Evolutionary conservation across 2,888 invertebrate species (phyloP).

Genomic region (Agonopterix arenella): DNA sequence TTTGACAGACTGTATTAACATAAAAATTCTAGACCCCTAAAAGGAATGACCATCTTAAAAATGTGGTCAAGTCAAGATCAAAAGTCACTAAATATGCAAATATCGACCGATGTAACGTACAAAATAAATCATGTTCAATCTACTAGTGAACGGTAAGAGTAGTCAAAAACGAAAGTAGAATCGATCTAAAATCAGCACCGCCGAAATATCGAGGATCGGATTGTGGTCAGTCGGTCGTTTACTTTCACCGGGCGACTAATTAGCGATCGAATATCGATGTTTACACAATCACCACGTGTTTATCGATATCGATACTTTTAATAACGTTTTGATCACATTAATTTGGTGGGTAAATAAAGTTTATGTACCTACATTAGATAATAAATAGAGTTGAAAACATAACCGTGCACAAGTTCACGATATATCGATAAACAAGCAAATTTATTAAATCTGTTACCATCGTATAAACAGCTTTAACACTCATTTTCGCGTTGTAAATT

Average conservation of each 20-base stretch:
- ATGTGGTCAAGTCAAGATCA: conserved; percentile 11
- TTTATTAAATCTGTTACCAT: too few relatives aligned
- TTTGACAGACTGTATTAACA: too few relatives aligned
- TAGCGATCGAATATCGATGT: conserved; percentile 62
- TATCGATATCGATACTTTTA: conserved; percentile 50
- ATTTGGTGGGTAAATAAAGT: too few relatives aligned
- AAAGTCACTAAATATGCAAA: conserved; percentile 12
- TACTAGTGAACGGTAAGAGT: conserved; percentile 62
- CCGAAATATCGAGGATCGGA: conserved; percentile 63
- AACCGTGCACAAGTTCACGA: too few relatives aligned
- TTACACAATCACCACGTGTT: conserved; percentile 39
- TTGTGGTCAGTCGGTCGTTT: conserved; percentile 73
- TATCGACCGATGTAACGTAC: conserved; percentile 12
- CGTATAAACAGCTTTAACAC: too few relatives aligned
- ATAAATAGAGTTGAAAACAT: too few relatives aligned
- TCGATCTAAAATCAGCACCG: conserved; percentile 69
- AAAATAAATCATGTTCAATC: conserved; percentile 49
- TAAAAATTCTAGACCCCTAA: neutral
- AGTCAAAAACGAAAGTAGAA: conserved; percentile 76
- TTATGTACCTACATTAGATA: too few relatives aligned
- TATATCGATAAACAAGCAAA: too few relatives aligned
- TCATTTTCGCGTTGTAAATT: too few relatives aligned
- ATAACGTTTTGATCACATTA: conserved; percentile 5
- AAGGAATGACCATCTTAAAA: conserved; percentile 5
- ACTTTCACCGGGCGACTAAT: conserved; percentile 69